Conservation (phyloP, 2,888 invertebrate genomes). For the Papilio demoleus region DNA sequence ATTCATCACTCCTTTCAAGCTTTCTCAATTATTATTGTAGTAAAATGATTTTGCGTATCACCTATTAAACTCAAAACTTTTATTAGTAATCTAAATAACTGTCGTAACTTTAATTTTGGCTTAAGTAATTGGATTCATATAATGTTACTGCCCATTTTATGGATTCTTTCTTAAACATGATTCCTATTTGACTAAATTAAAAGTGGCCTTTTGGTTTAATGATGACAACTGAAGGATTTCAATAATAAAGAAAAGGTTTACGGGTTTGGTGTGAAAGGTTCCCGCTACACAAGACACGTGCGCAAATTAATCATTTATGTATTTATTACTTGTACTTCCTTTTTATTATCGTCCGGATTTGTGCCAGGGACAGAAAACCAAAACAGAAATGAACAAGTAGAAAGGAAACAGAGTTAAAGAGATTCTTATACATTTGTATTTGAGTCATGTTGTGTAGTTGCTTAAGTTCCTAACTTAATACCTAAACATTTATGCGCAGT, state of each 20-base stretch:
- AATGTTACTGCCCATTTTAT: too few species aligned
- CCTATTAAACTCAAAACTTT: too few species aligned
- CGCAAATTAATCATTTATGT: constrained; percentile 72
- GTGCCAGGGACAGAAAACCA: constrained; percentile 75
- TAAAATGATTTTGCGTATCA: too few species aligned
- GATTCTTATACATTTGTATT: background rate
- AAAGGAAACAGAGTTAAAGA: constrained; percentile 48
- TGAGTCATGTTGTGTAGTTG: background rate
- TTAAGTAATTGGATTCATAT: too few species aligned
- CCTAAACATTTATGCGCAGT: too few species aligned
- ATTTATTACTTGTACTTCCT: constrained; percentile 81
- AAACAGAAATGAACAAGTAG: constrained; percentile 70
- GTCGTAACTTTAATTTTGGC: too few species aligned
- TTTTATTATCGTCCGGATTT: constrained; percentile 66
- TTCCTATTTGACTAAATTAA: constrained; percentile 51
- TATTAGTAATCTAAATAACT: too few species aligned
- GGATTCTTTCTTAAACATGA: background rate
- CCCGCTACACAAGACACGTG: constrained; percentile 78
- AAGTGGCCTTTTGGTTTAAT: constrained; percentile 54
- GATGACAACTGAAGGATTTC: constrained; percentile 68
- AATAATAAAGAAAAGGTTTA: constrained; percentile 41
- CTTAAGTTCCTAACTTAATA: too few species aligned
- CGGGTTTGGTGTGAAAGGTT: constrained; percentile 59
- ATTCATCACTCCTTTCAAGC: too few species aligned
- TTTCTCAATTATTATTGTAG: too few species aligned